Base-by-base conservation (phyloP, 1,140 invertebrate genomes). In the Phthorimaea operculella region DNA sequence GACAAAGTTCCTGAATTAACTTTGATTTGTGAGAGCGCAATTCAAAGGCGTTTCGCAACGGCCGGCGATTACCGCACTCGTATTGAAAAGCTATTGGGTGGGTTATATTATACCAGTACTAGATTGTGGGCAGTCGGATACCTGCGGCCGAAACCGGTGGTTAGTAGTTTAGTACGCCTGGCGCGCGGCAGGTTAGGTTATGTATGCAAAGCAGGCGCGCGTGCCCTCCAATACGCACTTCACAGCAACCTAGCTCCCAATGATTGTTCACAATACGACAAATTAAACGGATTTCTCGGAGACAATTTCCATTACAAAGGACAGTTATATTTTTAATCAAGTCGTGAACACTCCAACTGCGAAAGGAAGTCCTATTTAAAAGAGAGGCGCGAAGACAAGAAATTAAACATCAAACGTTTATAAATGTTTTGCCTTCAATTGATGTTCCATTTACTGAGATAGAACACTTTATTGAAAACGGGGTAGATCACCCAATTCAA, bases 151-250 rank as follows among this genome's bases (percentile, higher is more conserved):
- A 39, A 39, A 39, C 36, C 36, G 36, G 36, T 52, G 56, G 50
- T 60, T 60, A 52, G 53, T 58, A 60, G 56, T 44, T 60, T 60
- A 52, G 53, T 58, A 60, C 16, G 54, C 57, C 45, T 15, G 47
- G 56, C 52, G 48, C 56, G 60, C 28, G 36, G 17, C 33, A 51
- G 52, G 44, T 52, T 56, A 58, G 59, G 51, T 62, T 60, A 65
- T 57, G 60, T 59, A 66, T 66, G 64, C 64, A 66, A 66, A 66
- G 55, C 58, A 57, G 39, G 54, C 12, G 45, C 56, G 51, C 58
- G 58, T 15, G 15, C 16, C 8, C 44, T 47, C 11, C 8, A 9
- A 14, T 15, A 15, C 11, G 4, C 12, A n/a, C 36, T 12, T n/a
- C 36, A 39, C 8, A 39, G 36, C 36, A 39, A 39, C 36, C 36